phyloP scores from a whole-genome alignment of 53 echinoderm and acorn worm species.

The Arbacia lixula region DNA sequence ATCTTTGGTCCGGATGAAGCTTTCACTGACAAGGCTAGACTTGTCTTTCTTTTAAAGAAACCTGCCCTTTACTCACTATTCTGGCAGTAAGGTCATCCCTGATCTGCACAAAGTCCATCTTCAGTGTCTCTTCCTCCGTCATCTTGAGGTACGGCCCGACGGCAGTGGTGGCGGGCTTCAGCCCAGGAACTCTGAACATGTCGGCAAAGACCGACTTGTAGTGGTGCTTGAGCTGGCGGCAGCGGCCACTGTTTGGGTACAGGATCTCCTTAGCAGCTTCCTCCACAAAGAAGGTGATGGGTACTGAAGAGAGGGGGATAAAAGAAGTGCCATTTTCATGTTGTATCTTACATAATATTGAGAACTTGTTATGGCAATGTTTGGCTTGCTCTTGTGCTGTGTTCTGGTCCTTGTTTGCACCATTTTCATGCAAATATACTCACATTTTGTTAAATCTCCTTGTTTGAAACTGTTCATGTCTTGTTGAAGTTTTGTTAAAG shows the following conservation, averaged over 20 bases:
- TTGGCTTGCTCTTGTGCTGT: too few relatives aligned
- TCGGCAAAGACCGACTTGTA: conserved; percentile 47
- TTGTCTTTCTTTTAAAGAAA: not conserved
- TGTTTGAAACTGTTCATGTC: too few relatives aligned
- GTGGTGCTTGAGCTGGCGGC: conserved; percentile 41
- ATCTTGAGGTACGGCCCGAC: conserved; percentile 60
- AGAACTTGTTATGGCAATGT: too few relatives aligned
- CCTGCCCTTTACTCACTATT: conserved; percentile 43
- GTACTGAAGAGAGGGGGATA: conserved; percentile 52
- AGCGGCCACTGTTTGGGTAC: conserved; percentile 70
- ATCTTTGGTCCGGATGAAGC: not conserved
- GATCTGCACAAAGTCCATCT: conserved; percentile 66
- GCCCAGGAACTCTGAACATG: conserved; percentile 59
- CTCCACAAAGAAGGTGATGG: conserved; percentile 61
- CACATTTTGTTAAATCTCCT: too few relatives aligned
- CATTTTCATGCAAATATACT: too few relatives aligned
- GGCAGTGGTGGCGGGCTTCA: conserved; percentile 41
- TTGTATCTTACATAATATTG: too few relatives aligned
- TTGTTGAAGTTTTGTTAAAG: too few relatives aligned
- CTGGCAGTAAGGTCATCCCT: conserved; percentile 76
- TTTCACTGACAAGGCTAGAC: not conserved
- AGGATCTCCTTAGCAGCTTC: conserved; percentile 61
- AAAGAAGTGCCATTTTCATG: too few relatives aligned
- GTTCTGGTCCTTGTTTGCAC: too few relatives aligned
- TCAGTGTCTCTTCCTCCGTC: conserved; percentile 37